These are phyloP conservation scores for Acanthosepion esculentum DNA, from an alignment of 2,888 invertebrate genomes.

Conservation along the genomic window DNA sequence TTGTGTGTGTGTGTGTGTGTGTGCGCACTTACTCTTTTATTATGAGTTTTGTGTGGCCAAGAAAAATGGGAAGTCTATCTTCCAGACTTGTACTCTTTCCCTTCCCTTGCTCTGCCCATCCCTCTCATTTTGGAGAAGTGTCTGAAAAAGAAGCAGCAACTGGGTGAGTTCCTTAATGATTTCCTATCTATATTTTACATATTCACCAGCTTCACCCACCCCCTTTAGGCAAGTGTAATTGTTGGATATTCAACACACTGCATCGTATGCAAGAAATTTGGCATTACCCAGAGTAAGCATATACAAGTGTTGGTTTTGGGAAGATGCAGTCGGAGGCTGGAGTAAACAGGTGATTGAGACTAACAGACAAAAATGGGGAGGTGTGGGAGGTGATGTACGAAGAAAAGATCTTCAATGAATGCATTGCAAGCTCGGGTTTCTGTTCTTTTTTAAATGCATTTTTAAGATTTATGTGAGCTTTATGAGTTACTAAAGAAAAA, in stretches of 20 bases:
- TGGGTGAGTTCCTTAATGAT: not conserved
- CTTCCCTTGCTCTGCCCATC: slow-evolving; percentile 43
- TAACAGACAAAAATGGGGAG: not conserved
- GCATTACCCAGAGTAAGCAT: not conserved
- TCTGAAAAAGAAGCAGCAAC: not conserved
- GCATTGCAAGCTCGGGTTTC: too few species aligned
- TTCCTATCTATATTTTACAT: not conserved
- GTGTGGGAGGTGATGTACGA: too few species aligned
- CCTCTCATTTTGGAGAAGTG: not conserved
- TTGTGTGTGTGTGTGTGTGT: not conserved
- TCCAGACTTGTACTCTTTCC: not conserved
- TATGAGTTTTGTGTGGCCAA: not conserved
- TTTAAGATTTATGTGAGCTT: too few species aligned
- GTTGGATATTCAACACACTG: not conserved
- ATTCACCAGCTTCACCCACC: not conserved
- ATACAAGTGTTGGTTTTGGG: not conserved
- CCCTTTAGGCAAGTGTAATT: too few species aligned
- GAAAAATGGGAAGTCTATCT: not conserved
- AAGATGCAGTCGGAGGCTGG: not conserved
- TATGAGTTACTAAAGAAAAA: too few species aligned
- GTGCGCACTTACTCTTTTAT: not conserved
- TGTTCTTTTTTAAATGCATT: too few species aligned
- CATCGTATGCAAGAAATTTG: not conserved
- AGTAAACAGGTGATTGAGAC: not conserved
- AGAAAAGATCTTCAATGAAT: too few species aligned